Percentiles rank a stretch among this genome's conserved stretches.
phyloP scores from a whole-genome alignment of 2,113 vertebrate genomes.

The Megalops atlanticus region DNA sequence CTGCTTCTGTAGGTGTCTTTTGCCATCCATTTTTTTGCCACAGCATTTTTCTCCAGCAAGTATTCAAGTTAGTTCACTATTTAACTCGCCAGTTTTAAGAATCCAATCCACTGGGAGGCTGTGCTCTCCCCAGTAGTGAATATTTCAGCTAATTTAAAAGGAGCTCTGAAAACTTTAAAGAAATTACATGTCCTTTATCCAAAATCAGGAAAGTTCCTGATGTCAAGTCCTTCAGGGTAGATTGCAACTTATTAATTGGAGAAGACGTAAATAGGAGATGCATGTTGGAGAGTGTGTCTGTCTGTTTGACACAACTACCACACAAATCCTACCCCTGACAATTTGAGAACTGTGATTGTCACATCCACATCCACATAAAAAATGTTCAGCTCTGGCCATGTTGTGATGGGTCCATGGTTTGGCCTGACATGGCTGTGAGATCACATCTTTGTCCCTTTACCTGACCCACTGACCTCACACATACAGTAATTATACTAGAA shows the following conservation, averaged over 20 bases:
- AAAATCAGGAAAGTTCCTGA: background rate
- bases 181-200: background rate
- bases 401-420: too few relatives aligned
- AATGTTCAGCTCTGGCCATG: too few relatives aligned
- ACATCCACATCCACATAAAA: too few relatives aligned
- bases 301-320: background rate
- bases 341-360: too few relatives aligned
- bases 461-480: conserved; percentile 19
- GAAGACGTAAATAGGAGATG: conserved; percentile 3
- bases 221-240: background rate
- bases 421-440: too few relatives aligned
- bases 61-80: background rate
- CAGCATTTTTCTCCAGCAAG: background rate
- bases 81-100: background rate
- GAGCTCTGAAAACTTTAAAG: background rate
- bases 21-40: too few relatives aligned
- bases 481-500: background rate
- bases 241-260: background rate
- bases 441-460: conserved; percentile 27
- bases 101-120: background rate
- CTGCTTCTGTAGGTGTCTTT: background rate
- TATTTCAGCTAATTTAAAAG: background rate
- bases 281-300: background rate
- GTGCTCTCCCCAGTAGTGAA: background rate
- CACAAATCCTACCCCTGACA: too few relatives aligned